Evolutionary conservation across 2,888 invertebrate genomes (phyloP), one percentile per base, ranked within the genome.

Genomic region (Tricholauxania praeusta): DNA sequence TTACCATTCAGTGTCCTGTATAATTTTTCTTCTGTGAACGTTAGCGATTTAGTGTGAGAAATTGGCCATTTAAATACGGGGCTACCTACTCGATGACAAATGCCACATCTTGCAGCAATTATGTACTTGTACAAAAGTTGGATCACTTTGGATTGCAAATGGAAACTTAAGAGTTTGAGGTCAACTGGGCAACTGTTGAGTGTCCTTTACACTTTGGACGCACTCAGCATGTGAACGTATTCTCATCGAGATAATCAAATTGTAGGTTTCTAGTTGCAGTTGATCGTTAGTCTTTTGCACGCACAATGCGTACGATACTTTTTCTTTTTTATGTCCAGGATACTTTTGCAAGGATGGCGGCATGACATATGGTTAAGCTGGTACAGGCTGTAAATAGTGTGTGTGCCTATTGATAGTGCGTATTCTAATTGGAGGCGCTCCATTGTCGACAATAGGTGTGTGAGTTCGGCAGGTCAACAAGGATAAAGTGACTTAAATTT

Each of bases 41-140:
- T 32, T 49, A 74, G 76, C 81, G 83, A 84, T 84, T 84, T 83
- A 83, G 83, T 80, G 84, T 84, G 84, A 84, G 84, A 84, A 84
- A 84, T 83, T 82, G 84, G 78, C 83, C 83, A 84, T 83, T 84
- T 83, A 82, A 83, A 80, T 80, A 79, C 78, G 79, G 49, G 68
- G 57, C 52, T 78, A 10, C 39, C 39, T 39, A 39, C 70, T 62
- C 70, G 82, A 80, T 82, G 80, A 82, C 81, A 83, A 81, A 82
- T 82, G 80, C 79, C 78, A 75, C 70, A 72, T 73, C 76, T 57
- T 55, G 76, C 78, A 77, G 74, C 72, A 79, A 79, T 66, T 53
- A 66, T 53, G 17, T 39, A 15, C 19, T 55, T 22, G 17, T 15
- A 48, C 15, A 17, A 65, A 65, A 60, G n/a, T 19, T 22, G 6